These are phyloP conservation scores for Erebia aethiops DNA, from an alignment of 2,888 invertebrate species.

Conservation along the genomic window DNA sequence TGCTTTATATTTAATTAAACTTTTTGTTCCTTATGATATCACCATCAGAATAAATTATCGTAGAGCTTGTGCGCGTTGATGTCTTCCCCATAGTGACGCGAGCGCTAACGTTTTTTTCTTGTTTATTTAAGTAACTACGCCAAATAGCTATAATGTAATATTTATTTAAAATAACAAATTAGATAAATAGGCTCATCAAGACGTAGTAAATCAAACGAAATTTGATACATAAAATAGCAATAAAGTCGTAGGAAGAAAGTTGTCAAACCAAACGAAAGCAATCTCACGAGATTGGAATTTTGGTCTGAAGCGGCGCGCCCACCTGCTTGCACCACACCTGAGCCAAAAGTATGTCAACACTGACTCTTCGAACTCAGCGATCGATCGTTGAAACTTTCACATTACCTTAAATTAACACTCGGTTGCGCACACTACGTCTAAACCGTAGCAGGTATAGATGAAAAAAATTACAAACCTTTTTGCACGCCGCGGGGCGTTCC, in stretches of 20 bases:
- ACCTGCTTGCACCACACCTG: slow-evolving; percentile 78
- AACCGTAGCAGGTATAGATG: slow-evolving; percentile 46
- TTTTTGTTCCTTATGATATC: slow-evolving; percentile 39
- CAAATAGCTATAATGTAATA: slow-evolving; percentile 10
- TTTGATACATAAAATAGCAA: slow-evolving; percentile 35
- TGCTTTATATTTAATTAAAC: slow-evolving; percentile 29
- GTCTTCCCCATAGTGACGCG: slow-evolving; percentile 63
- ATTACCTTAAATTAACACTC: slow-evolving; percentile 78
- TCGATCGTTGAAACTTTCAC: slow-evolving; percentile 80
- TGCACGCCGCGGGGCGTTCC: slow-evolving; percentile 71
- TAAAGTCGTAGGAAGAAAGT: slow-evolving; percentile 70
- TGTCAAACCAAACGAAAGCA: slow-evolving; percentile 68
- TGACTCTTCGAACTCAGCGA: slow-evolving; percentile 74
- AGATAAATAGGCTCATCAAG: not conserved
- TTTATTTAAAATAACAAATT: not conserved
- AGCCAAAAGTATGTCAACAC: slow-evolving; percentile 79
- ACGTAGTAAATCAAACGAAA: not conserved
- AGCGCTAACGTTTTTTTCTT: slow-evolving; percentile 37
- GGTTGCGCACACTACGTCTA: slow-evolving; percentile 53
- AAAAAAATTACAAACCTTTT: slow-evolving; percentile 64
- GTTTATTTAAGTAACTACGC: not conserved
- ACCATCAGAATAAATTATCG: slow-evolving; percentile 39
- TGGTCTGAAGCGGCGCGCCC: slow-evolving; percentile 74
- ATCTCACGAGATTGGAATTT: slow-evolving; percentile 77
- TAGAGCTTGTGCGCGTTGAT: slow-evolving; percentile 68